Evolutionary conservation across 2,113 vertebrate species (phyloP).

Genomic region (Crypturellus undulatus): DNA sequence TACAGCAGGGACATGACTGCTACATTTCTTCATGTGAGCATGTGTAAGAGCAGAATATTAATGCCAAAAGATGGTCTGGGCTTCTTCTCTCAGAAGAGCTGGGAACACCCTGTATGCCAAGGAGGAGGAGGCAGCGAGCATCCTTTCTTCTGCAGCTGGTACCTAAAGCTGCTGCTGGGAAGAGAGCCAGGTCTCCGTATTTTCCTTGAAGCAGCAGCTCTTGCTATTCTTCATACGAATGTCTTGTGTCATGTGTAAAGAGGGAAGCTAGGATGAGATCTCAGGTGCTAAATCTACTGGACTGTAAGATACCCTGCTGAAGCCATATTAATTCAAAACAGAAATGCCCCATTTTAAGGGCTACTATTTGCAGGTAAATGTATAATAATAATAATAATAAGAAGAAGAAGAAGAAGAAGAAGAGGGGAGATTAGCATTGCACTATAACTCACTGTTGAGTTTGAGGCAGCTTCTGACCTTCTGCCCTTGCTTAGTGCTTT

Average conservation of each 20-base stretch:
- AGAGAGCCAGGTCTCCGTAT: rapidly evolving
- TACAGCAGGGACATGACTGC: background rate
- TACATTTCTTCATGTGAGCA: background rate
- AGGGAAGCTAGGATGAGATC: background rate
- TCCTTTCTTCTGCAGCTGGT: background rate
- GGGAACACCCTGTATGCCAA: rapidly evolving
- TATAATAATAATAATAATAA: too few relatives aligned
- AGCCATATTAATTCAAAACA: background rate
- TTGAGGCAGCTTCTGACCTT: background rate
- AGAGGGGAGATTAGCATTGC: background rate
- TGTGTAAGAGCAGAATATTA: background rate
- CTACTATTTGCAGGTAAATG: background rate
- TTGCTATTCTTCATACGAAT: background rate
- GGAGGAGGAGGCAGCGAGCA: background rate
- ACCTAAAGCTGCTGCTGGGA: background rate
- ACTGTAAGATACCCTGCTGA: background rate
- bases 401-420: background rate
- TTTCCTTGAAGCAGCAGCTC: background rate
- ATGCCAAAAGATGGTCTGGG: background rate
- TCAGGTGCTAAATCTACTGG: background rate
- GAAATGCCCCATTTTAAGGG: background rate
- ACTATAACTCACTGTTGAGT: background rate
- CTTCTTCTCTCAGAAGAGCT: background rate
- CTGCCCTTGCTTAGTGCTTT: background rate
- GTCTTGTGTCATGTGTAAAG: background rate